phyloP scores from a whole-genome alignment of 2,888 invertebrate species.

The Dendrolimus pini region DNA sequence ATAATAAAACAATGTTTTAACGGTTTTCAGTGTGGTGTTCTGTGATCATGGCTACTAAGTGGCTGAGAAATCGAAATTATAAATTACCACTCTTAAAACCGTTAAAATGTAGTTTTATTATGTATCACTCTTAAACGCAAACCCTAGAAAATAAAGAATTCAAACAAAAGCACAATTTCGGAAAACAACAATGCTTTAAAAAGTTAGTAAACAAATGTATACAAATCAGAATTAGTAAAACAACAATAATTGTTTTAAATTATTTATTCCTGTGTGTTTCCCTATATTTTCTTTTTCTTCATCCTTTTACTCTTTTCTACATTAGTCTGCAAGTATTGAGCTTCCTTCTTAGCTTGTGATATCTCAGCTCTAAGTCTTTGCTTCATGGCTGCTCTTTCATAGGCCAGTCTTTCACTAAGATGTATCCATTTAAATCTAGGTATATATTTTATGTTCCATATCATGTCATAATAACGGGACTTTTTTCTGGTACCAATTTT shows the following conservation, averaged over 20 bases:
- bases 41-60: too few relatives aligned
- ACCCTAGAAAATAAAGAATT: too few relatives aligned
- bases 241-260: neutral
- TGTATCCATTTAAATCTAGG: slow-evolving; percentile 98
- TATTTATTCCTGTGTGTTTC: slow-evolving; percentile 7
- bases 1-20: too few relatives aligned
- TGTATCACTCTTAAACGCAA: too few relatives aligned
- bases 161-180: too few relatives aligned
- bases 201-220: too few relatives aligned
- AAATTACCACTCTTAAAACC: too few relatives aligned
- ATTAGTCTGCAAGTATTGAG: slow-evolving; percentile 89
- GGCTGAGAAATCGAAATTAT: too few relatives aligned
- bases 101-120: too few relatives aligned
- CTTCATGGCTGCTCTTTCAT: slow-evolving; percentile 92
- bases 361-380: slow-evolving; percentile 92
- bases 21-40: too few relatives aligned
- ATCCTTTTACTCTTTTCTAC: slow-evolving; percentile 86
- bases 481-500: slow-evolving; percentile 90
- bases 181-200: too few relatives aligned
- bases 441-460: slow-evolving; percentile 98
- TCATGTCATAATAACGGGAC: slow-evolving; percentile 90
- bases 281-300: slow-evolving; percentile 57
- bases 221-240: too few relatives aligned
- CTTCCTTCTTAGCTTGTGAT: slow-evolving; percentile 93
- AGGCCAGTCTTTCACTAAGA: slow-evolving; percentile 93